Percentiles rank a stretch among this genome's conserved stretches.
Conservation (phyloP, 2,113 vertebrate genomes). For the Nanorana parkeri region DNA sequence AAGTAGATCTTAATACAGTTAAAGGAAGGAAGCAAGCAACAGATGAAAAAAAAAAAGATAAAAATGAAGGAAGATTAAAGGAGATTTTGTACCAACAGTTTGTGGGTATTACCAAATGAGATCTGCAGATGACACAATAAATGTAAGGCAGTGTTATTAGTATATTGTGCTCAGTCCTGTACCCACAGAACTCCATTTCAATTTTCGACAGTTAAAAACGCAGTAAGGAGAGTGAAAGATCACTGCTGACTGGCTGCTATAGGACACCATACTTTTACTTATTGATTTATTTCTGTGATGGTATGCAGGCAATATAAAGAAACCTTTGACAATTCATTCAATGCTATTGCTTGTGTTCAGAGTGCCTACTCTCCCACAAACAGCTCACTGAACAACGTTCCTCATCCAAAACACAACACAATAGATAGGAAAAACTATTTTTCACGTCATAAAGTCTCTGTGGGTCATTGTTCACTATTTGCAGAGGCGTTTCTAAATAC, state of each 20-base stretch:
- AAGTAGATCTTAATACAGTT: too few species aligned
- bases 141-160: neutral
- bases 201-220: too few species aligned
- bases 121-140: neutral
- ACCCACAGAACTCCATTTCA: neutral
- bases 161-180: neutral
- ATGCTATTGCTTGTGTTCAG: neutral
- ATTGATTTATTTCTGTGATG: too few species aligned
- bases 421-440: neutral
- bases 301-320: too few species aligned
- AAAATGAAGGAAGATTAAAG: too few species aligned
- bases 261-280: too few species aligned
- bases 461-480: neutral
- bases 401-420: neutral
- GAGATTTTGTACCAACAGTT: too few species aligned
- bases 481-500: neutral
- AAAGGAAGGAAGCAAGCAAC: too few species aligned
- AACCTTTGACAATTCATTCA: neutral
- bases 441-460: neutral
- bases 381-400: neutral
- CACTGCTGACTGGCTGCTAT: too few species aligned
- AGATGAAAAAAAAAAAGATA: too few species aligned
- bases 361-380: neutral
- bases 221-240: too few species aligned
- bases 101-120: too few species aligned